phyloP scores from a whole-genome alignment of 1,140 invertebrate species.

The Brachionus koreanus region DNA sequence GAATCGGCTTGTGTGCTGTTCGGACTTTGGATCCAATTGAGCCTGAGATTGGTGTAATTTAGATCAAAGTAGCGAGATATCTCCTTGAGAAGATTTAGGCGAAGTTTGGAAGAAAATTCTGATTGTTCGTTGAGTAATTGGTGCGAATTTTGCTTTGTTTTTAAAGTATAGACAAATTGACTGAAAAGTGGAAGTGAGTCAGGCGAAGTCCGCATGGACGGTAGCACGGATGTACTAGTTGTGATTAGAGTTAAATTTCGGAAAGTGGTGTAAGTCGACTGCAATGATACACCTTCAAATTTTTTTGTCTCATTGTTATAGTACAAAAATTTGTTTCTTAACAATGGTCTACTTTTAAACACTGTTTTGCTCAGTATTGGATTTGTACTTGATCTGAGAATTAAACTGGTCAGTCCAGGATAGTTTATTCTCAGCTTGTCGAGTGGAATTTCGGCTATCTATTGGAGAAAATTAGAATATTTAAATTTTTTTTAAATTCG shows the following conservation, averaged over 20 bases:
- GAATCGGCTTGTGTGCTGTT: not conserved
- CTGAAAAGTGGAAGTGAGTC: not conserved
- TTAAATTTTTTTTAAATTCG: not conserved
- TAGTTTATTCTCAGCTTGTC: constrained; percentile 28
- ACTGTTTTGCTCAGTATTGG: not conserved
- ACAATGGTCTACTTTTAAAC: not conserved
- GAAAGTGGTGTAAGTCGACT: not conserved
- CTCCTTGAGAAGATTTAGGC: constrained; percentile 8
- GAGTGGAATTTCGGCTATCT: constrained; percentile 17
- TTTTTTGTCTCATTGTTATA: constrained; percentile 21
- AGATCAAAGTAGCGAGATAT: constrained; percentile 8
- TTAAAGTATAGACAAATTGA: constrained; percentile 32
- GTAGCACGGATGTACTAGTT: not conserved
- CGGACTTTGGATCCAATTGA: constrained; percentile 31
- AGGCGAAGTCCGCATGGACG: not conserved
- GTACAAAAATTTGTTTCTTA: constrained; percentile 21
- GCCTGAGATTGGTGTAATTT: not conserved
- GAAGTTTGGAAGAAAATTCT: constrained; percentile 5
- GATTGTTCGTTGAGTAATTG: constrained; percentile 29
- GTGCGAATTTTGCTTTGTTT: not conserved
- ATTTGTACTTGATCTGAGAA: not conserved
- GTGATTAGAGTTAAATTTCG: constrained; percentile 12
- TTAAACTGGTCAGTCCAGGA: not conserved
- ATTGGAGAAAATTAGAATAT: not conserved
- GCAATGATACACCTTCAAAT: constrained; percentile 34